A percentile compares a stretch with the other conserved stretches of the same genome.
Conservation (phyloP, 2,888 invertebrate genomes). For the Drosophila hamatofila region DNA sequence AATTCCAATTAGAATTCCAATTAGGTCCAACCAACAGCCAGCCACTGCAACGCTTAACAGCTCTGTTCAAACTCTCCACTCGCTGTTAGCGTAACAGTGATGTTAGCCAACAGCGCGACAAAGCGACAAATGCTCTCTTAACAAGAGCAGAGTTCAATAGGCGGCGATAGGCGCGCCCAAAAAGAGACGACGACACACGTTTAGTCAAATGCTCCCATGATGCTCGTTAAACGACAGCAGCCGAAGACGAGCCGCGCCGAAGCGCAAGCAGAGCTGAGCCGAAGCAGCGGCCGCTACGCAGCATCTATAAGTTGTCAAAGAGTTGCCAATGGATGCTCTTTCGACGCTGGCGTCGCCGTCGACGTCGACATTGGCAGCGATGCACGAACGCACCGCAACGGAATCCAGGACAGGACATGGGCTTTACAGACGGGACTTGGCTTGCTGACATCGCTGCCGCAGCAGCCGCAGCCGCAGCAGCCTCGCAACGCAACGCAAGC, state of each 20-base stretch:
- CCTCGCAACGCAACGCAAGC: constrained; percentile 36
- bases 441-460: constrained; percentile 24
- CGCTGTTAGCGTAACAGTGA: constrained; percentile 22
- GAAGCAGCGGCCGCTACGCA: constrained; percentile 20
- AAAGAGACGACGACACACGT: constrained; percentile 21
- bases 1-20: neutral
- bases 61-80: constrained; percentile 51
- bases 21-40: neutral
- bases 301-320: constrained; percentile 34
- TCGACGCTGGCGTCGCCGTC: constrained; percentile 18
- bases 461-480: constrained; percentile 20
- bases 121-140: constrained; percentile 48
- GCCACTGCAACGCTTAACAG: constrained; percentile 1
- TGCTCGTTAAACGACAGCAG: constrained; percentile 16
- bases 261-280: constrained; percentile 17
- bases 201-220: constrained; percentile 5
- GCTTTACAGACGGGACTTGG: constrained; percentile 21
- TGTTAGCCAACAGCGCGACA: constrained; percentile 45
- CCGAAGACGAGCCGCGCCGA: constrained; percentile 10
- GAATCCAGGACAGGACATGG: constrained; percentile 48
- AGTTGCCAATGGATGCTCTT: constrained; percentile 33
- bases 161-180: constrained; percentile 50
- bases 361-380: constrained; percentile 17
- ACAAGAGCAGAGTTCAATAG: constrained; percentile 28
- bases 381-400: constrained; percentile 25